These are phyloP conservation scores for Drosophila dives DNA, from an alignment of 2,888 invertebrate species.

Conservation along the genomic window DNA sequence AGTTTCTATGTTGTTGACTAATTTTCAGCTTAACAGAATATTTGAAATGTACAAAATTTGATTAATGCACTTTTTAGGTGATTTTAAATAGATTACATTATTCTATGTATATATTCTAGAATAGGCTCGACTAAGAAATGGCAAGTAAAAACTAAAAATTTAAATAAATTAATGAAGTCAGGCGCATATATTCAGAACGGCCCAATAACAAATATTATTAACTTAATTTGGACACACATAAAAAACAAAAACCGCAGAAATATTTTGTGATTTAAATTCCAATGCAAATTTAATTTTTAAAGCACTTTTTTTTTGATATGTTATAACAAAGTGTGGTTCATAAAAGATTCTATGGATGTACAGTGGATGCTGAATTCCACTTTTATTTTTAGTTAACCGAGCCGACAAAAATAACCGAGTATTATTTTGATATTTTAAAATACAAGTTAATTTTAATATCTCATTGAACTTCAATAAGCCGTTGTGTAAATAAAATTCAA, in stretches of 20 bases:
- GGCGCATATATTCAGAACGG: not conserved
- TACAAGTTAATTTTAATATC: not conserved
- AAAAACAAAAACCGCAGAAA: not conserved
- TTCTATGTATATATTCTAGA: not conserved
- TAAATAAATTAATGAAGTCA: not conserved
- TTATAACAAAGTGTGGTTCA: not conserved
- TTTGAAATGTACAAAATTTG: not conserved
- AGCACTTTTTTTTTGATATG: not conserved
- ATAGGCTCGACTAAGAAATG: not conserved
- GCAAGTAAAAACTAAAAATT: not conserved
- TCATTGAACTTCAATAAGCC: not conserved
- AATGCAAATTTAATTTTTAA: not conserved
- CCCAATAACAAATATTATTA: not conserved
- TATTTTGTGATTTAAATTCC: not conserved
- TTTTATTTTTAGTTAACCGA: no score
- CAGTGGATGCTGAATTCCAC: no score
- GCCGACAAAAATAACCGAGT: not conserved
- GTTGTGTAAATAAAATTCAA: conserved; percentile 9
- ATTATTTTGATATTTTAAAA: not conserved
- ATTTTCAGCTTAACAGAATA: not conserved
- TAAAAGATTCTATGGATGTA: not conserved
- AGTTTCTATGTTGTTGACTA: not conserved
- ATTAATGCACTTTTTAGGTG: not conserved
- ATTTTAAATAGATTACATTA: not conserved
- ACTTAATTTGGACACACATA: no score